A percentile compares a stretch with the other conserved stretches of the same genome.
Evolutionary conservation across 1,140 invertebrate genomes (phyloP).

Genomic region (Brachionus manjavacas): DNA sequence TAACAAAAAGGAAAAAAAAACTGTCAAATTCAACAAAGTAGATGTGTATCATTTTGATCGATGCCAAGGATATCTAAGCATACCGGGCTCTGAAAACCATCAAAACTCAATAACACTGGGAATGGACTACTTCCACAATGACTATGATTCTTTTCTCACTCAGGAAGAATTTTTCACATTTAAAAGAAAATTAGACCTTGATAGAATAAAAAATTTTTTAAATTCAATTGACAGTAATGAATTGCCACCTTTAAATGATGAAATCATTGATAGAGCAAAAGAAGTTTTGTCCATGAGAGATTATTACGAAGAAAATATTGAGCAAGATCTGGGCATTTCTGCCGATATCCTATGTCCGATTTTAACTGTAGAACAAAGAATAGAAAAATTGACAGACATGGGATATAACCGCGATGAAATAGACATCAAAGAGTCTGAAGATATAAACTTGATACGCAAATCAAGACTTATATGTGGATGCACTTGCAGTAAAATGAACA

Average conservation of each 20-base stretch:
- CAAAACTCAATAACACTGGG: constrained; percentile 74
- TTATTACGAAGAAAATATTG: background rate
- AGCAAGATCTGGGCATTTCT: background rate
- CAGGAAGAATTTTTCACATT: constrained; percentile 15
- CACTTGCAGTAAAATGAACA: constrained; percentile 68
- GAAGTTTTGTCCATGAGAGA: background rate
- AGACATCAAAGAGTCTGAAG: constrained; percentile 85
- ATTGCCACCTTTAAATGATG: background rate
- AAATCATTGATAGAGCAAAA: background rate
- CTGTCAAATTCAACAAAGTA: constrained; percentile 78
- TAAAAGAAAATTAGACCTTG: background rate
- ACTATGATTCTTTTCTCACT: background rate
- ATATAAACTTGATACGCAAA: constrained; percentile 81
- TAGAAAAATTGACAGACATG: background rate
- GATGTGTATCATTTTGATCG: constrained; percentile 91
- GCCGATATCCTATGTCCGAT: constrained; percentile 17
- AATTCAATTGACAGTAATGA: background rate
- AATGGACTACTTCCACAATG: constrained; percentile 46
- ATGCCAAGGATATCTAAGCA: constrained; percentile 92
- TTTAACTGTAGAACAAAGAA: constrained; percentile 9
- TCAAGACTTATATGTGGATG: constrained; percentile 87
- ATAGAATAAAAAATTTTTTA: background rate
- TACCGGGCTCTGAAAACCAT: constrained; percentile 80
- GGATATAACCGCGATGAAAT: constrained; percentile 65
- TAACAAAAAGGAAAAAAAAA: constrained; percentile 46